Evolutionary conservation across 2,113 vertebrate genomes (phyloP).

Genomic region (Pavo muticus): DNA sequence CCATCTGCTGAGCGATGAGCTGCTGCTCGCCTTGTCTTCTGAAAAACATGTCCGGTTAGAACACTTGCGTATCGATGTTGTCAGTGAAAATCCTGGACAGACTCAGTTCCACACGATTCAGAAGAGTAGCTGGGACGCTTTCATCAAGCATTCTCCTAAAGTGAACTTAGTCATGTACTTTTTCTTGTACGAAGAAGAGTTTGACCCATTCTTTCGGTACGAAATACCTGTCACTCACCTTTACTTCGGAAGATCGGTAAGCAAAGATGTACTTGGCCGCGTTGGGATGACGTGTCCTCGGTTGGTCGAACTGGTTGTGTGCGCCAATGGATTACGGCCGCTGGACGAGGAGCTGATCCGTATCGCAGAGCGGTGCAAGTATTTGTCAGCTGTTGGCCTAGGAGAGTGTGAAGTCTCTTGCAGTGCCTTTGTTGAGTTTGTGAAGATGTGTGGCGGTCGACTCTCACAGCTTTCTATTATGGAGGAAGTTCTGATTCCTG

Average conservation of each 20-base stretch:
- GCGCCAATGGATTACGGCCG: conserved; percentile 94
- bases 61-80: conserved; percentile 96
- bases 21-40: conserved; percentile 94
- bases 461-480: conserved; percentile 97
- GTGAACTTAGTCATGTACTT: conserved; percentile 99
- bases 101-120: conserved; percentile 93
- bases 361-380: conserved; percentile 94
- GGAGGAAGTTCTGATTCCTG: conserved; percentile 97
- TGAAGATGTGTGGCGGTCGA: conserved; percentile 95
- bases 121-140: conserved; percentile 99
- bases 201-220: conserved; percentile 94
- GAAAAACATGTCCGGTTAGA: conserved; percentile 95
- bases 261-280: conserved; percentile 95
- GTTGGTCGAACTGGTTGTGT: conserved; percentile 95
- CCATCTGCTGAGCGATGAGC: conserved; percentile 92
- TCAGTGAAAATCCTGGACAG: conserved; percentile 95
- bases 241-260: conserved; percentile 96
- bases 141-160: conserved; percentile 95
- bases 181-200: conserved; percentile 96
- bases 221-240: conserved; percentile 95
- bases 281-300: conserved; percentile 95
- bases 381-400: conserved; percentile 93
- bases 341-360: conserved; percentile 97
- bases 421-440: conserved; percentile 97
- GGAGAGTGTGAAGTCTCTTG: conserved; percentile 98